Percentiles rank a stretch among this genome's conserved stretches.
Conservation (phyloP, 2,797 vertebrate genomes). For the Hydrolagus colliei region DNA sequence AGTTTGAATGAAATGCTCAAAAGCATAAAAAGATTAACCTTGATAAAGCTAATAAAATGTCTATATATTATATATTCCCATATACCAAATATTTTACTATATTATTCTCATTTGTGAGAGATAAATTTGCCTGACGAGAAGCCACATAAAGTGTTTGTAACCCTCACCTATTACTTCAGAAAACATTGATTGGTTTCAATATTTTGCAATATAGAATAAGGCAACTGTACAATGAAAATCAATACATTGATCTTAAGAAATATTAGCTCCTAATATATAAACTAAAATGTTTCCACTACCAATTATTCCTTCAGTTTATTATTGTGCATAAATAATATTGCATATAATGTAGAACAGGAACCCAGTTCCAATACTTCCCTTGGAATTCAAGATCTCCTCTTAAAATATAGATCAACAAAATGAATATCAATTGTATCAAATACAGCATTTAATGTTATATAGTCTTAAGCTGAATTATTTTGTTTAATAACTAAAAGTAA, state of each 20-base stretch:
- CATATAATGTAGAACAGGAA: background rate
- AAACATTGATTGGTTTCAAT: background rate
- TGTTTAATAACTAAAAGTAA: no score
- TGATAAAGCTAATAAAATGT: background rate
- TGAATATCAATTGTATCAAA: background rate
- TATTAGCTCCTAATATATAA: background rate
- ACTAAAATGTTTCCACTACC: background rate
- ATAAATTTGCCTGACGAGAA: background rate
- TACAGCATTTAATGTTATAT: background rate
- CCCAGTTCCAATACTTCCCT: background rate
- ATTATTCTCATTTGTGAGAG: background rate
- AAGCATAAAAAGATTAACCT: background rate
- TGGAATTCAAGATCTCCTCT: background rate
- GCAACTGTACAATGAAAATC: background rate
- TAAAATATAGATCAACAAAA: background rate
- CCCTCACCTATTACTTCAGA: background rate
- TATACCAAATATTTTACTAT: background rate
- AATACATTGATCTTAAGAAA: background rate
- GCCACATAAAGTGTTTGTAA: background rate
- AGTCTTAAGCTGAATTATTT: no score
- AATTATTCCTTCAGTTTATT: background rate
- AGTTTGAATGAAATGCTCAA: background rate
- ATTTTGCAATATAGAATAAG: background rate
- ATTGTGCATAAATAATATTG: background rate
- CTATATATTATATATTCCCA: background rate